Percentiles rank a stretch among this genome's conserved stretches.
Conservation (phyloP, 2,113 vertebrate species). For the Rhinichthys klamathensis region DNA sequence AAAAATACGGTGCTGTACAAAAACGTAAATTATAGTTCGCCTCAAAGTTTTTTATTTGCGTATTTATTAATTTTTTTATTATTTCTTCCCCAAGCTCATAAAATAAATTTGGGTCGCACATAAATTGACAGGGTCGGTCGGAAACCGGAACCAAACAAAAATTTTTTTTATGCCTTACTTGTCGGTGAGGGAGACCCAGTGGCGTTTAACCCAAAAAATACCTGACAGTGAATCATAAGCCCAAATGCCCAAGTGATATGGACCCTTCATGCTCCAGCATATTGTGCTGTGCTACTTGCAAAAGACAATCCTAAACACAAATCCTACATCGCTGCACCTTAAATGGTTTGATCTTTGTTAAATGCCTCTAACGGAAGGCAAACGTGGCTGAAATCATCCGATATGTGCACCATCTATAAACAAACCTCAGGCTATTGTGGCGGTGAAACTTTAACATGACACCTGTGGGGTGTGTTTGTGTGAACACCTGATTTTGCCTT, state of each 20-base stretch:
- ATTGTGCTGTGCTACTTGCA: neutral
- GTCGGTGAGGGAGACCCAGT: neutral
- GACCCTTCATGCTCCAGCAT: neutral
- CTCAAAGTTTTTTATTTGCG: too few relatives aligned
- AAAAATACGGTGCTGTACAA: too few relatives aligned
- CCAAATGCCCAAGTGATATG: neutral
- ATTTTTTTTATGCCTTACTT: neutral
- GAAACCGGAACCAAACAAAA: too few relatives aligned
- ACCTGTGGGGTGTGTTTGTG: slow-evolving; percentile 17
- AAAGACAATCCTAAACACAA: neutral
- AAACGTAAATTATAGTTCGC: too few relatives aligned
- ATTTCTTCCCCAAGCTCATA: too few relatives aligned
- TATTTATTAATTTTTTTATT: too few relatives aligned
- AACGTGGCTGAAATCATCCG: neutral
- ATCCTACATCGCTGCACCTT: neutral
- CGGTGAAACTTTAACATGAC: neutral
- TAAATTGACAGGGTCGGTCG: too few relatives aligned
- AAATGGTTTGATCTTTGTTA: neutral
- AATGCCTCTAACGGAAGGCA: neutral
- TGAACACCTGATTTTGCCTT: slow-evolving; percentile 16
- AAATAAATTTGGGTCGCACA: too few relatives aligned
- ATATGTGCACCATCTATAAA: slow-evolving; percentile 1
- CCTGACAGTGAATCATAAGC: neutral
- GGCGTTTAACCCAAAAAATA: slow-evolving; percentile 8
- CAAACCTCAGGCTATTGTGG: slow-evolving; percentile 1